Conservation (phyloP, 2,113 vertebrate species). For the Mus spicilegus region DNA sequence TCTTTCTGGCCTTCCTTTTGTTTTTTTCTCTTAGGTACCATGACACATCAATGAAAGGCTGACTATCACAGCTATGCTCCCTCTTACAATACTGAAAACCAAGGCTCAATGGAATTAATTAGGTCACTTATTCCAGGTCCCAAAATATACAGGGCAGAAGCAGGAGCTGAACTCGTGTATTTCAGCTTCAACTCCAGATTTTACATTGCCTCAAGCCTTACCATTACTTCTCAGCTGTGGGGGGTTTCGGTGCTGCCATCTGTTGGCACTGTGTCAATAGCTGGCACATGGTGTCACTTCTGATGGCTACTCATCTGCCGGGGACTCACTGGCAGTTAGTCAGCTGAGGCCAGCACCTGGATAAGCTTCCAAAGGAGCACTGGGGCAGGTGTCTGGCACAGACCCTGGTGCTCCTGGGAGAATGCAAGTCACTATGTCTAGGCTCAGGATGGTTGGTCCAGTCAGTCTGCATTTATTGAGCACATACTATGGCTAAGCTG, state of each 20-base stretch:
- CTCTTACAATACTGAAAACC: neutral
- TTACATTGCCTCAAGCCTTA: accelerated
- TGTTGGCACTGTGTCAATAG: neutral
- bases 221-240: neutral
- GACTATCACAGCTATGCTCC: too few relatives aligned
- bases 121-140: neutral
- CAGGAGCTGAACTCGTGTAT: neutral
- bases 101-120: neutral
- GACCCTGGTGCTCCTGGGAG: neutral
- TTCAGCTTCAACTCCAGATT: neutral
- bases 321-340: neutral
- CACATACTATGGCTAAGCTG: neutral
- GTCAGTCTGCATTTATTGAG: neutral
- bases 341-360: neutral
- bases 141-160: neutral
- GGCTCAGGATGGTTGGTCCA: neutral
- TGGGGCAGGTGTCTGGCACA: neutral
- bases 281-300: accelerated
- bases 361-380: neutral
- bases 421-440: neutral
- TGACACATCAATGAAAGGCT: neutral
- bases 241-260: accelerated
- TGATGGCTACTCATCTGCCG: neutral
- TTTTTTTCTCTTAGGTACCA: too few relatives aligned
- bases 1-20: neutral